phyloP scores from a whole-genome alignment of 2,113 vertebrate genomes.

The Perca fluviatilis region DNA sequence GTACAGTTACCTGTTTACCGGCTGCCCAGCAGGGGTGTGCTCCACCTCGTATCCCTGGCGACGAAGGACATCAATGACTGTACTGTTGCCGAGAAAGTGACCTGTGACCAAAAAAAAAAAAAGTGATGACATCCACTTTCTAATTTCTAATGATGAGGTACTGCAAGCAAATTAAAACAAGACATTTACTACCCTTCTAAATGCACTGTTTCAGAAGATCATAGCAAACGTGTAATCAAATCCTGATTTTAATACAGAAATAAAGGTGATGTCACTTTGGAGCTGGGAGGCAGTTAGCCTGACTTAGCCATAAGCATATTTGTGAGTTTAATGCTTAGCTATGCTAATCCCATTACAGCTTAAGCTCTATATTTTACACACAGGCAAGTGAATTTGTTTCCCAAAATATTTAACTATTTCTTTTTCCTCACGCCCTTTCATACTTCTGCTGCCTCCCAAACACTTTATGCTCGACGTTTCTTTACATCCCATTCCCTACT shows the following conservation, averaged over 20 bases:
- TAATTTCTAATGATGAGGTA: slow-evolving; percentile 9
- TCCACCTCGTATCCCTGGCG: slow-evolving; percentile 90
- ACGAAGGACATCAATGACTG: slow-evolving; percentile 91
- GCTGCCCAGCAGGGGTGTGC: slow-evolving; percentile 89
- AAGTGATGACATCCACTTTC: slow-evolving; percentile 6
- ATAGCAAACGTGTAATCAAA: not conserved
- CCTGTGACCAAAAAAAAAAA: slow-evolving; percentile 81
- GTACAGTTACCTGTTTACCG: slow-evolving; percentile 87
- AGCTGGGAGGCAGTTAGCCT: not conserved
- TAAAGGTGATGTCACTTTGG: not conserved
- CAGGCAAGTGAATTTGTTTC: not conserved
- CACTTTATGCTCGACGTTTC: not conserved
- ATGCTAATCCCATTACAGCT: not conserved
- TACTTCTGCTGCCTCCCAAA: not conserved
- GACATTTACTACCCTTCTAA: not conserved
- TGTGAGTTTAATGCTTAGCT: not conserved
- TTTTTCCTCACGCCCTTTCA: not conserved
- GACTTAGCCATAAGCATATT: not conserved
- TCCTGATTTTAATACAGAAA: not conserved
- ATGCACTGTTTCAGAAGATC: not conserved
- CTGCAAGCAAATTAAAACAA: slow-evolving; percentile 4
- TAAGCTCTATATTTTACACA: not conserved
- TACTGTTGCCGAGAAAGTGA: slow-evolving; percentile 95
- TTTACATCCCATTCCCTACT: not conserved
- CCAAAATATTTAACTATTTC: not conserved